Evolutionary conservation across 2,888 invertebrate species (phyloP).

Genomic region (Drymonia ruficornis): DNA sequence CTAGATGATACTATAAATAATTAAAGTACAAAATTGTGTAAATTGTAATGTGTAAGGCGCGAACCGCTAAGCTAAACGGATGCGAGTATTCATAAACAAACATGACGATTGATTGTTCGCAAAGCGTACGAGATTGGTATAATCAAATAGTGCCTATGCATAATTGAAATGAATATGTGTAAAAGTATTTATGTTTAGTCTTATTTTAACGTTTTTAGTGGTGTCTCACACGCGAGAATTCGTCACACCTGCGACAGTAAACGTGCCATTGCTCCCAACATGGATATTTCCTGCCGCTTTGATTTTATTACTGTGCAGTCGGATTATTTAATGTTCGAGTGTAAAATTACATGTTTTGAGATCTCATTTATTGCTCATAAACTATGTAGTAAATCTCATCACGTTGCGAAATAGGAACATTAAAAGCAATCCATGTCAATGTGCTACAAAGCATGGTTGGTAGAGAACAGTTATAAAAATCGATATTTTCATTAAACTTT

Average conservation of each 20-base stretch:
- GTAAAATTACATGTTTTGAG: slow-evolving; percentile 34
- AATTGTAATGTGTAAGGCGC: slow-evolving; percentile 8
- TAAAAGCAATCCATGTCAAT: neutral
- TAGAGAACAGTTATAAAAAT: too few species aligned
- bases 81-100: slow-evolving; percentile 45
- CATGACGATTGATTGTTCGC: slow-evolving; percentile 56
- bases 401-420: neutral
- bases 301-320: slow-evolving; percentile 49
- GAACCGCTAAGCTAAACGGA: slow-evolving; percentile 25
- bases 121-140: slow-evolving; percentile 29
- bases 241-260: slow-evolving; percentile 59
- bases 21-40: neutral
- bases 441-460: neutral
- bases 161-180: neutral
- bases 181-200: slow-evolving; percentile 8
- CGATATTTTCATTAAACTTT: too few species aligned
- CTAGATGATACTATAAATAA: neutral
- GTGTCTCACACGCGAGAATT: slow-evolving; percentile 46
- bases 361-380: slow-evolving; percentile 45
- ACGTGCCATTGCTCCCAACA: slow-evolving; percentile 49
- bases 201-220: slow-evolving; percentile 30
- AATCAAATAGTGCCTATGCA: slow-evolving; percentile 4
- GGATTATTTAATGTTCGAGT: slow-evolving; percentile 41
- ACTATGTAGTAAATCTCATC: slow-evolving; percentile 18
- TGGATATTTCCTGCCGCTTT: slow-evolving; percentile 39